These are phyloP conservation scores for Ochlodes sylvanus DNA, from an alignment of 2,888 invertebrate genomes.

Conservation along the genomic window DNA sequence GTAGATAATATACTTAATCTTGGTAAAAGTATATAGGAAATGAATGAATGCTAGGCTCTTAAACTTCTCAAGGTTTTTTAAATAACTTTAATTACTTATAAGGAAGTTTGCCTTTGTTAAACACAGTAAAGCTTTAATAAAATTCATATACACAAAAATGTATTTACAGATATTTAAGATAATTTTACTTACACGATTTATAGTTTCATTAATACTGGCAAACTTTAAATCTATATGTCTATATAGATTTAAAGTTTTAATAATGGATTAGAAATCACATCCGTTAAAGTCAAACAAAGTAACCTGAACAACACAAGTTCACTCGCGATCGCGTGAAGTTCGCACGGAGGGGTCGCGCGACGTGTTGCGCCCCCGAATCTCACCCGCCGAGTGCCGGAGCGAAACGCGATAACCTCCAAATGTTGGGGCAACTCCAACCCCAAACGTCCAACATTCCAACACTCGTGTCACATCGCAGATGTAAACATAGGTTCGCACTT, in stretches of 20 bases:
- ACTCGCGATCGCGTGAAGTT: constrained; percentile 47
- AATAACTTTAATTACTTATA: too few species aligned
- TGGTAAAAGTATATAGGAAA: too few species aligned
- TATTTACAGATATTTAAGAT: background rate
- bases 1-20: too few species aligned
- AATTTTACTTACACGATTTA: background rate
- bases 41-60: too few species aligned
- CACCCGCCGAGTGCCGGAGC: constrained; percentile 51
- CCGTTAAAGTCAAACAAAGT: background rate
- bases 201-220: background rate
- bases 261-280: background rate
- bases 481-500: constrained; percentile 6
- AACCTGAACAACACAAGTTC: constrained; percentile 29
- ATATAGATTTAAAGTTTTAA: background rate
- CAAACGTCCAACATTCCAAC: constrained; percentile 23
- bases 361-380: constrained; percentile 61
- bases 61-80: too few species aligned
- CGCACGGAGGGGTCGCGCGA: constrained; percentile 47
- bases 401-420: constrained; percentile 10
- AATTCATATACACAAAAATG: too few species aligned
- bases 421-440: constrained; percentile 17
- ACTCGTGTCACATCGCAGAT: background rate
- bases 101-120: too few species aligned
- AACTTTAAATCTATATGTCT: background rate
- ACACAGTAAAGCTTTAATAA: too few species aligned